Evolutionary conservation across 2,113 vertebrate genomes (phyloP), one percentile per base, ranked within the genome.

Genomic region (Nycticryphes semicollaris): DNA sequence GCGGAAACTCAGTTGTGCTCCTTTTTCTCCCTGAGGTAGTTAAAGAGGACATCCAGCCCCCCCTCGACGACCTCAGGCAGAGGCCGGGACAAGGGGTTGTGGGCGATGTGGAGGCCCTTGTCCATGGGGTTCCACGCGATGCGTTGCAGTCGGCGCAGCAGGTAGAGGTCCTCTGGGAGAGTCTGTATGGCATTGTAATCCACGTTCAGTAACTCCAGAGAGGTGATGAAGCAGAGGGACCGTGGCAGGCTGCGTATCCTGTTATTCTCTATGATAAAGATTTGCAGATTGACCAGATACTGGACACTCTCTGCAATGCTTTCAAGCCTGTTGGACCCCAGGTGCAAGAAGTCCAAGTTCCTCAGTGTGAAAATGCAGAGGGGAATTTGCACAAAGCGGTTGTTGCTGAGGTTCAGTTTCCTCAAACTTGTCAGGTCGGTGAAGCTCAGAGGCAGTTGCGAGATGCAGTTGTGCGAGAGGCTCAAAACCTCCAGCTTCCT

Each of bases 391-490:
- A 85, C 89, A 5, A 99, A 99, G 47, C 43, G 92, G 88, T 99
- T 99, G 97, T 99, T 98, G 95, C 99, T 99, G 14, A 99, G 98
- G 96, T 99, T 99, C 87, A 99, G 98, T 87, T 99, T 99, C 94
- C 96, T 98, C 74, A 99, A 96, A 19, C 80, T 98, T 25, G 93
- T 96, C 94, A 99, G 97, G 76, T 98, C 96, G 0, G 97, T 98
- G 68, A 99, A 93, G 94, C 98, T 98, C 79, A 97, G 90, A 2
- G 99, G 99, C 6, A 99, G 98, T 30, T 98, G 97, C 0, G 98
- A 98, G 75, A 99, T 98, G 88, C 97, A 95, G 96, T 99, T 99
- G 96, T 99, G 99, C 0, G 99, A 99, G 94, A 99, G 86, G 75
- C 99, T 99, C 87, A 99, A 97, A 35, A 99, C 99, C 77, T 99